These are phyloP conservation scores for Micromussa lordhowensis DNA, from an alignment of 92 coral and sea anemone species.

Conservation along the genomic window DNA sequence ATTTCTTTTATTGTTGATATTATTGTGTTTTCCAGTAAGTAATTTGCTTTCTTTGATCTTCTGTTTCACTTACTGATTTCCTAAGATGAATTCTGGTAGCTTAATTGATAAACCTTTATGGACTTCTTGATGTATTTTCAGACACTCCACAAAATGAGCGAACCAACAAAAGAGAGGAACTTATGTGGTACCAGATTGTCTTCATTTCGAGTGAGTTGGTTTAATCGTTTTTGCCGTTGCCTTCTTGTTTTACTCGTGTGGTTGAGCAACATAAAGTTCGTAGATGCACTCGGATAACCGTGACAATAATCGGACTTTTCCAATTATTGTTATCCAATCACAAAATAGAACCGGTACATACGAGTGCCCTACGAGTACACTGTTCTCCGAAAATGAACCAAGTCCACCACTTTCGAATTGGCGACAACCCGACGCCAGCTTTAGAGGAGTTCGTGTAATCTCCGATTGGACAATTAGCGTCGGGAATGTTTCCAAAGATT, in stretches of 20 bases:
- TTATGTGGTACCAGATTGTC: slow-evolving; percentile 75
- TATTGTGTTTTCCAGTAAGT: slow-evolving; percentile 82
- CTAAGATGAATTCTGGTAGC: too few species aligned
- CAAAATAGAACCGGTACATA: neutral
- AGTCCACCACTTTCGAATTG: neutral
- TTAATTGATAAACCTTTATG: neutral
- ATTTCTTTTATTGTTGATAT: slow-evolving; percentile 80
- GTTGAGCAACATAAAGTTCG: too few species aligned
- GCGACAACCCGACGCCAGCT: neutral
- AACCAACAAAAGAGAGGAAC: slow-evolving; percentile 28
- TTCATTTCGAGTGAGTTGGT: slow-evolving; percentile 73
- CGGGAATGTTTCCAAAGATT: neutral
- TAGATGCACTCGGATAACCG: too few species aligned
- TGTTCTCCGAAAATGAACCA: neutral
- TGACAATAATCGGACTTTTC: neutral
- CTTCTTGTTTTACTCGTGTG: neutral
- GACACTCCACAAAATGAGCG: slow-evolving; percentile 59
- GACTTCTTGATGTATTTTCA: neutral
- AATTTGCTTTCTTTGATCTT: neutral
- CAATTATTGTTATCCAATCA: neutral
- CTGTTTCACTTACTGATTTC: neutral
- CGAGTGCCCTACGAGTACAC: neutral
- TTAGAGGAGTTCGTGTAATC: neutral
- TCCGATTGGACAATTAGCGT: neutral
- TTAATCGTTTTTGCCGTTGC: neutral